Conservation (phyloP, 2,888 invertebrate species). For the Lamproptera curius region DNA sequence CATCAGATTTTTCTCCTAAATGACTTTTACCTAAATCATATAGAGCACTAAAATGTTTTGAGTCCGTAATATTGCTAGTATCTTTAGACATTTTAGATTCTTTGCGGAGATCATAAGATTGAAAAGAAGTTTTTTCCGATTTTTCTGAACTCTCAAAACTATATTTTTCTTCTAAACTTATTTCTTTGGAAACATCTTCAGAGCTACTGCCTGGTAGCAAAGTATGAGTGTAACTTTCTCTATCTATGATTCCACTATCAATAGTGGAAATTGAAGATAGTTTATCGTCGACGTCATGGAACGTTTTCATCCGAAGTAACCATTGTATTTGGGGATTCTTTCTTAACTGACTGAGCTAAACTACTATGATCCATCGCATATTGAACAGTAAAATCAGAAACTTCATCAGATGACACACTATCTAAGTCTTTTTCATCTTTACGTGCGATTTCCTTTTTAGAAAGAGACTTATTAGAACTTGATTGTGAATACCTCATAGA, state of each 20-base stretch:
- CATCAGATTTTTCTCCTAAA: too few relatives aligned
- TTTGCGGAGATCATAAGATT: constrained; percentile 14
- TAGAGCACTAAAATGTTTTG: too few relatives aligned
- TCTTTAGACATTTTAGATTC: not conserved
- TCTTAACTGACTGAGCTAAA: not conserved
- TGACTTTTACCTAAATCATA: too few relatives aligned
- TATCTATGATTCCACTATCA: constrained; percentile 42
- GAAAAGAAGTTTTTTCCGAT: constrained; percentile 34
- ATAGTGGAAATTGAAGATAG: constrained; percentile 37
- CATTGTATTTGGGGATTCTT: constrained; percentile 26
- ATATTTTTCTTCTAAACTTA: constrained; percentile 66
- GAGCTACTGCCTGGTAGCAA: constrained; percentile 55
- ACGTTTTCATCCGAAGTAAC: constrained; percentile 27
- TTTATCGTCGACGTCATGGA: constrained; percentile 30
- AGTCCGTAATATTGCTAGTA: not conserved
- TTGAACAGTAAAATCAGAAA: not conserved
- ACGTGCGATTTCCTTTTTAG: not conserved
- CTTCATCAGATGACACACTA: constrained; percentile 5
- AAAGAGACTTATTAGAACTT: not conserved
- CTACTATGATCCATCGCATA: not conserved
- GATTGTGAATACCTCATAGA: too few relatives aligned
- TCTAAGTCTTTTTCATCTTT: constrained; percentile 30
- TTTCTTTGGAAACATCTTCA: constrained; percentile 64
- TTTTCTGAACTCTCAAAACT: constrained; percentile 64
- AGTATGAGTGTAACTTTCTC: constrained; percentile 37